Evolutionary conservation across 2,113 vertebrate genomes (phyloP), one percentile per base, ranked within the genome.

Genomic region (Hemichromis elongatus): DNA sequence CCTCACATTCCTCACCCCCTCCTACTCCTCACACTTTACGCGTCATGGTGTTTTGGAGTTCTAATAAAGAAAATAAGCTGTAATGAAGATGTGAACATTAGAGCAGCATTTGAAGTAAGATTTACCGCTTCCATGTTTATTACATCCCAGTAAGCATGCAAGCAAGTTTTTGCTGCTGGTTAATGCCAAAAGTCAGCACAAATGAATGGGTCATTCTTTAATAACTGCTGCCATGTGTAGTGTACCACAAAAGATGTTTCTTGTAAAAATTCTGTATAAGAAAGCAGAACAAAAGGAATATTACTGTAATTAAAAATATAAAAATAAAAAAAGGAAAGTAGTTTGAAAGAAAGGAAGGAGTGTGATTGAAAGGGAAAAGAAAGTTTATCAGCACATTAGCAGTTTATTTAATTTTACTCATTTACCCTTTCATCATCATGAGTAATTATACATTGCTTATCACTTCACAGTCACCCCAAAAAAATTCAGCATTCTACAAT

Each of bases 1-100:
- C 80, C 88, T 61, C 80, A 91, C 93, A 93, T 94, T 94, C 94
- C 91, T 90, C 33, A 54, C 78, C 57, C 85, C 80, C 79, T 52
- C 68, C 80, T 85, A 63, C 77, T 73, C 77, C 59, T 90, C 66
- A 50, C 85, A 66, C 77, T 88, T 83, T 77, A 85, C 8, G 1
- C 73, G 53, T 80, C 55, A 52, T 40, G 50, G 80, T 80, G 89
- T 80, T 84, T 85, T 18, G 28, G 37, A 84, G 63, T 80, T 88
- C 91, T 85, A 68, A 81, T 37, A 66, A 59, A 54, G 12, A 19
- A 80, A 86, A 33, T 80, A 14, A 45, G 12, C 80, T 68, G 61
- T 52, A 90, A 90, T 85, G 86, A 89, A 84, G 14, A 50, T 47
- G 42, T 8, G 28, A 92, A 82, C 16, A 50, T n/a, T n/a, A n/a